Percentiles rank a stretch among this genome's conserved stretches.
phyloP scores from a whole-genome alignment of 2,888 invertebrate genomes.

The Scelioninae gen. 1 region DNA sequence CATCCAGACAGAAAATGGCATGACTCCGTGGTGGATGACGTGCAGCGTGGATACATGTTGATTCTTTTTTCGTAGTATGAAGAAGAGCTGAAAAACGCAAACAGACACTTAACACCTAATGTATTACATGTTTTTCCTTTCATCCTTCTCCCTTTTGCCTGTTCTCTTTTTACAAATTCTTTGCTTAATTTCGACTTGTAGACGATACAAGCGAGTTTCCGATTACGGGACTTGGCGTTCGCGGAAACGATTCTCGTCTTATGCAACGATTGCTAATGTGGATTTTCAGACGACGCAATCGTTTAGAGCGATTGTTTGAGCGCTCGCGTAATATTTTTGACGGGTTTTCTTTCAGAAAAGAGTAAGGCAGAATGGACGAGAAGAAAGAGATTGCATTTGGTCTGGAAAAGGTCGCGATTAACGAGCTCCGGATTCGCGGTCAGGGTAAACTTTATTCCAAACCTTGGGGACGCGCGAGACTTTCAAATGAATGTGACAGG shows the following conservation, averaged over 20 bases:
- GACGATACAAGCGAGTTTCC: constrained; percentile 27
- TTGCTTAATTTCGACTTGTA: no score
- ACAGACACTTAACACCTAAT: no score
- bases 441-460: constrained; percentile 62
- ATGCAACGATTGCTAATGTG: constrained; percentile 46
- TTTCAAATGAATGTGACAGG: constrained; percentile 56
- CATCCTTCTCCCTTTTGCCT: no score
- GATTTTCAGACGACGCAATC: constrained; percentile 38
- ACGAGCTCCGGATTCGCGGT: constrained; percentile 60
- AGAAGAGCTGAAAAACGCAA: no score
- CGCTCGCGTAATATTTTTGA: constrained; percentile 24
- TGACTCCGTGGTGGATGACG: constrained; percentile 98
- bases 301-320: constrained; percentile 36
- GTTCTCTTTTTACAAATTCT: no score
- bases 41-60: constrained; percentile 96
- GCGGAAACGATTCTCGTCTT: constrained; percentile 46
- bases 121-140: no score
- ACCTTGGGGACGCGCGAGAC: constrained; percentile 57
- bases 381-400: constrained; percentile 1
- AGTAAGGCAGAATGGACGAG: not conserved
- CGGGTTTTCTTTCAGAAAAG: not conserved
- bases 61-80: constrained; percentile 96
- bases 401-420: constrained; percentile 47
- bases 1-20: constrained; percentile 99
- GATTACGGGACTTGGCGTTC: constrained; percentile 30